Evolutionary conservation across 2,797 vertebrate genomes (phyloP), one percentile per base, ranked within the genome.

Genomic region (Ambastaia sidthimunki): DNA sequence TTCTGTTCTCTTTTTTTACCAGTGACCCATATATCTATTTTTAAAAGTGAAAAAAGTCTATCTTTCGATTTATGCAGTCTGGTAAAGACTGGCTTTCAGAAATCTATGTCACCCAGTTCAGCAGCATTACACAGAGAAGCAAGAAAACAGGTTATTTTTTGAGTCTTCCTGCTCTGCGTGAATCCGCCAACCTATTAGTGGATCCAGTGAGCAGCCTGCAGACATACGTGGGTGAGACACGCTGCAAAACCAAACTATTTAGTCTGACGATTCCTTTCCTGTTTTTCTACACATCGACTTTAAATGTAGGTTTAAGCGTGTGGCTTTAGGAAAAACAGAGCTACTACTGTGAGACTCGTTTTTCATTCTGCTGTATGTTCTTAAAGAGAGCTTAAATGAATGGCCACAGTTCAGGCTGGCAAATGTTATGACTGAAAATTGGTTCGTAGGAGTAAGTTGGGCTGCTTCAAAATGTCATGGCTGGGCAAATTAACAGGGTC

Each of bases 171-270:
- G 50, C 60, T 60, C 25, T 50, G 77, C 9, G 18, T 76, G 31
- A 60, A 52, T 25, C 19, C 28, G 18, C n/a, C 54, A 57, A 71
- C 15, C 21, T 65, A 65, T 78, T 75, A 74, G 44, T 48, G 69
- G 63, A 59, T 5, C 3, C 12, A 12, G 71, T 47, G 74, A 80
- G 66, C 76, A 72, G 71, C 69, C 67, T 81, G 78, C 55, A 72
- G 78, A 83, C 59, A 73, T 59, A 70, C 50, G 80, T 81, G 80
- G 83, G 80, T 83, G 86, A 80, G 71, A 82, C 34, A 7, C 21
- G 18, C 31, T 10, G 23, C 76, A 75, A 84, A 74, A 80, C 82
- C 70, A 70, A 81, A 71, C 37, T 83, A 77, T 86, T 85, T 86
- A 79, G 74, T 75, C 71, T 71, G 74, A 81, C 52, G 15, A 59